These are phyloP conservation scores for Corythucha ciliata DNA, from an alignment of 2,888 invertebrate species.

Conservation along the genomic window DNA sequence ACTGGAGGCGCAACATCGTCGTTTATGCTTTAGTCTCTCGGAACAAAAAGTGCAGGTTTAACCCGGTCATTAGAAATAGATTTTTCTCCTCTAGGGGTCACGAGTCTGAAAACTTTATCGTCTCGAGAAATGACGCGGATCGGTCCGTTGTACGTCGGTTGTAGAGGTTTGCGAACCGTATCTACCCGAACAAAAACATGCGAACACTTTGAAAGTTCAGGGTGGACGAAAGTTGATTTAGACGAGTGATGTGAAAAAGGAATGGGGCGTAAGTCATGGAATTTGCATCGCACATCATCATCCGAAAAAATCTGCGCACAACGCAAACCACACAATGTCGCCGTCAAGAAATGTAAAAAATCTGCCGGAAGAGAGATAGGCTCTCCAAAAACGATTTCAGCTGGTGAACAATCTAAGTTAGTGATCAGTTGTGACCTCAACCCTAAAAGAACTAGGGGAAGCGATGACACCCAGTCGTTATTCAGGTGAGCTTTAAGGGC, in stretches of 20 bases:
- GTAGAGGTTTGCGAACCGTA: constrained; percentile 20
- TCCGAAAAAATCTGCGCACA: too few relatives aligned
- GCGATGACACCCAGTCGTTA: constrained; percentile 34
- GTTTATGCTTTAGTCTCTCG: too few relatives aligned
- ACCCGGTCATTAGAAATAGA: not conserved
- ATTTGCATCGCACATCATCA: not conserved
- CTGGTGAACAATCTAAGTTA: constrained; percentile 36
- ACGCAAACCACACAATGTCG: too few relatives aligned
- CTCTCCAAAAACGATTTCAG: constrained; percentile 39
- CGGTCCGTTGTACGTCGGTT: constrained; percentile 20
- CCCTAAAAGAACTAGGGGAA: constrained; percentile 40
- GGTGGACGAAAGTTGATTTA: not conserved
- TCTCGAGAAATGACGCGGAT: constrained; percentile 1
- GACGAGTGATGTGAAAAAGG: not conserved
- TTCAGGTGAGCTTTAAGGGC: constrained; percentile 34
- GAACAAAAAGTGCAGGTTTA: constrained; percentile 4
- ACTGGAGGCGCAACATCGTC: too few relatives aligned
- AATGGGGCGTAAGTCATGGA: not conserved
- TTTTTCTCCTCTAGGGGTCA: not conserved
- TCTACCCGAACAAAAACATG: constrained; percentile 27
- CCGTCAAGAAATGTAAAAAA: constrained; percentile 23
- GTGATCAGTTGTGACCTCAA: constrained; percentile 37
- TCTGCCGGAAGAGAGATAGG: constrained; percentile 37
- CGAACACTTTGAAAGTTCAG: constrained; percentile 6
- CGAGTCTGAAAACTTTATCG: not conserved